phyloP scores from a whole-genome alignment of 1,140 invertebrate species.

The Ips nitidus region DNA sequence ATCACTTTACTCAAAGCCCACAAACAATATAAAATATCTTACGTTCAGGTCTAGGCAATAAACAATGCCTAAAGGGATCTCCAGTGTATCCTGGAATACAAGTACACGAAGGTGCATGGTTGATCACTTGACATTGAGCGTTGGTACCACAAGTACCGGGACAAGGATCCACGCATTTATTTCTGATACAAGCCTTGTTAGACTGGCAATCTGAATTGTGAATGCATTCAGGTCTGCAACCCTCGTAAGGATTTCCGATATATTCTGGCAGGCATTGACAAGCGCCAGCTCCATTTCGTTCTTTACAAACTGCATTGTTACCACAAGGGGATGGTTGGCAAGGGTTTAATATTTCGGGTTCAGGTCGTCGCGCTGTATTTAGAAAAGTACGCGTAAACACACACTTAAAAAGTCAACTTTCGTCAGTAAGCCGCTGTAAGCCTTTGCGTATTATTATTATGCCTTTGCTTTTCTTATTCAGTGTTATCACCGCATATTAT shows the following conservation, averaged over 20 bases:
- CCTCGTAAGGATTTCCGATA: slow-evolving; percentile 72
- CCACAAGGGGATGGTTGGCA: slow-evolving; percentile 81
- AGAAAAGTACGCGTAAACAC: background rate
- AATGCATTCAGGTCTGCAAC: slow-evolving; percentile 79
- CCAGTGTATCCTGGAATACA: slow-evolving; percentile 72
- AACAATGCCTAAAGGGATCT: slow-evolving; percentile 68
- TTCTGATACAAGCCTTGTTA: slow-evolving; percentile 77
- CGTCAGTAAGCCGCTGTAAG: background rate
- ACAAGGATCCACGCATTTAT: slow-evolving; percentile 83
- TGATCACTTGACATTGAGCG: slow-evolving; percentile 78
- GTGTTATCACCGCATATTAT: background rate
- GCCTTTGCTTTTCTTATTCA: slow-evolving; percentile 10
- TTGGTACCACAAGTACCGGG: slow-evolving; percentile 76
- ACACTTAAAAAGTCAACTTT: too few species aligned
- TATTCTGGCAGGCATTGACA: slow-evolving; percentile 78
- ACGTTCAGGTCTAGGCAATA: slow-evolving; percentile 53
- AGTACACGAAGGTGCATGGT: slow-evolving; percentile 79
- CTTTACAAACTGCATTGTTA: slow-evolving; percentile 75
- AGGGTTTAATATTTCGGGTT: slow-evolving; percentile 62
- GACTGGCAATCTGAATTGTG: slow-evolving; percentile 80
- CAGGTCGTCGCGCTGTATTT: slow-evolving; percentile 36
- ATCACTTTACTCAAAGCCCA: background rate
- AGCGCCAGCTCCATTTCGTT: slow-evolving; percentile 72
- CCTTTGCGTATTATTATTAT: slow-evolving; percentile 5
- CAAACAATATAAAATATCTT: slow-evolving; percentile 34